These are phyloP conservation scores for Nasua narica DNA, from an alignment of 2,797 vertebrate genomes.

Conservation along the genomic window DNA sequence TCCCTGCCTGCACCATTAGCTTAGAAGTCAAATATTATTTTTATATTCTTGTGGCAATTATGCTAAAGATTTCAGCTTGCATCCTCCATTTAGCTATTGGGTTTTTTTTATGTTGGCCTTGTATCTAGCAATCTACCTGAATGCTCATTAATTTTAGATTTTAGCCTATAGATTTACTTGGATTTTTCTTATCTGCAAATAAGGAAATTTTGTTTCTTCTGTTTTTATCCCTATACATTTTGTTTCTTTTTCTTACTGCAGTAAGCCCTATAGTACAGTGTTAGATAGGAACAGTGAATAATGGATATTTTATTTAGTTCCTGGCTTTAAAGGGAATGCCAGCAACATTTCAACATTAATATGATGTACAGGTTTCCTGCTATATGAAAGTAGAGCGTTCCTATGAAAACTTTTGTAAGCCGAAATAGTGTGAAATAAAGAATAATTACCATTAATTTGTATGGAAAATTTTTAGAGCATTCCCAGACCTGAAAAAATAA, in stretches of 20 bases:
- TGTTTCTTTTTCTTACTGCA: not conserved
- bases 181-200: not conserved
- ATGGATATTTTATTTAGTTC: not conserved
- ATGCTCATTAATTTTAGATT: not conserved
- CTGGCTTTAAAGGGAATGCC: not conserved
- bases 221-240: not conserved
- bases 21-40: not conserved
- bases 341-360: not conserved
- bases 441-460: too few species aligned
- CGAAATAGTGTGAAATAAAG: too few species aligned
- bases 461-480: too few species aligned
- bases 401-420: too few species aligned
- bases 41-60: not conserved
- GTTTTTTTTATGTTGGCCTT: not conserved
- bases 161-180: not conserved
- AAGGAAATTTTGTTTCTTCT: not conserved
- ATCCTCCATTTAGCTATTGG: not conserved
- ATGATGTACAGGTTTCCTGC: not conserved
- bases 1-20: not conserved
- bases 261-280: not conserved
- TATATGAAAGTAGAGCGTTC: too few species aligned
- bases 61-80: not conserved
- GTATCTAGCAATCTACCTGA: not conserved
- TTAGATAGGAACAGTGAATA: not conserved
- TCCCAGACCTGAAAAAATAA: too few species aligned